These are phyloP conservation scores for Chrysocyon brachyurus DNA, from an alignment of 2,797 vertebrate species.

Conservation along the genomic window DNA sequence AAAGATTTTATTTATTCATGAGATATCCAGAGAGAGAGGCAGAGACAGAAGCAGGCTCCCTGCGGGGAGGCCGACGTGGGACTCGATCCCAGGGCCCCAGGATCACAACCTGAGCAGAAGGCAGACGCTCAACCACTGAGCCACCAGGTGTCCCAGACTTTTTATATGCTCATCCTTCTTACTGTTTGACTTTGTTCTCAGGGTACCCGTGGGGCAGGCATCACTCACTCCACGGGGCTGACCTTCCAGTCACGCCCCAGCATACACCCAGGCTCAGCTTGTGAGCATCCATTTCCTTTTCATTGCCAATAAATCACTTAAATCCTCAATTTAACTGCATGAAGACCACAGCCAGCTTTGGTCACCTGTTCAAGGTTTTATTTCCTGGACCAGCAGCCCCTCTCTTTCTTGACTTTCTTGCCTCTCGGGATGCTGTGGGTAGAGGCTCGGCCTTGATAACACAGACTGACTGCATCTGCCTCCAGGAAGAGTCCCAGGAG, in stretches of 20 bases:
- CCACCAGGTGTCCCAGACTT: too few relatives aligned
- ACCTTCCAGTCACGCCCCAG: not conserved
- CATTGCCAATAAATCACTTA: not conserved
- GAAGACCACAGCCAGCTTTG: not conserved
- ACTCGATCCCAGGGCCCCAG: too few relatives aligned
- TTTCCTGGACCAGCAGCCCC: not conserved
- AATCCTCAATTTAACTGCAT: not conserved
- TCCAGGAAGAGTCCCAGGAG: not conserved
- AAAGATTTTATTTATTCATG: too few relatives aligned
- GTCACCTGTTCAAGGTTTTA: not conserved
- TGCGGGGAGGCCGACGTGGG: too few relatives aligned
- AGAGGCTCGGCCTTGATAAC: not conserved
- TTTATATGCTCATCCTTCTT: not conserved
- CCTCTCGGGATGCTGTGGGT: not conserved
- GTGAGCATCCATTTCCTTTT: not conserved
- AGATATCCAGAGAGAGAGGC: too few relatives aligned
- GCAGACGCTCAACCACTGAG: too few relatives aligned
- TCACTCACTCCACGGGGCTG: not conserved
- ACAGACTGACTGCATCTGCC: rapidly evolving
- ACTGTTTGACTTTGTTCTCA: not conserved
- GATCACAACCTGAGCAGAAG: too few relatives aligned
- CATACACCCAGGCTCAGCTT: not conserved
- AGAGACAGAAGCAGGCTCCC: too few relatives aligned
- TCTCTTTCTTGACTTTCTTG: not conserved
- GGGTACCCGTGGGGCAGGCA: not conserved